Evolutionary conservation across 2,888 invertebrate species (phyloP).

Genomic region (Flexamia atlantica): DNA sequence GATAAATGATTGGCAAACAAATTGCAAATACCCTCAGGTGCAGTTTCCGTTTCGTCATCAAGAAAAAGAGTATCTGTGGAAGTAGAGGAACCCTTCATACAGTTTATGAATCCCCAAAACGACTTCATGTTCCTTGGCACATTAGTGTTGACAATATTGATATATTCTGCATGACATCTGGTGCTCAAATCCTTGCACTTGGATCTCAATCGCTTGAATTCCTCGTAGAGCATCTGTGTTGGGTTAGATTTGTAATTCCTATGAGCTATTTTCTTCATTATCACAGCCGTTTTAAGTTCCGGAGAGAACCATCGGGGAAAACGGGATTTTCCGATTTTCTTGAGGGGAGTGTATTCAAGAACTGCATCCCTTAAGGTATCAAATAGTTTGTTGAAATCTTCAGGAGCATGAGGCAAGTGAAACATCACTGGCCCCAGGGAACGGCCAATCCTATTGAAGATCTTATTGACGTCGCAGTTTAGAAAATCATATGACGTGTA

Average conservation of each 20-base stretch:
- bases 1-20: too few species aligned
- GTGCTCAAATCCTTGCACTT: conserved; percentile 11
- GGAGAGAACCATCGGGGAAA: conserved; percentile 38
- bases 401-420: not conserved
- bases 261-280: conserved; percentile 16
- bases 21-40: too few species aligned
- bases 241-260: conserved; percentile 6
- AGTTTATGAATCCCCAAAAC: conserved; percentile 33
- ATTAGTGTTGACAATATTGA: not conserved
- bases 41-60: too few species aligned
- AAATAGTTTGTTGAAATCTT: not conserved
- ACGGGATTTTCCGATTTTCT: conserved; percentile 8
- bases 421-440: not conserved
- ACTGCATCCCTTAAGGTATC: not conserved
- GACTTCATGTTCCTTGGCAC: conserved; percentile 14
- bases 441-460: conserved; percentile 2
- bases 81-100: conserved; percentile 11
- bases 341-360: conserved; percentile 20
- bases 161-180: conserved; percentile 4
- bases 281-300: not conserved
- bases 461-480: conserved; percentile 17
- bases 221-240: not conserved
- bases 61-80: too few species aligned
- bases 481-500: conserved; percentile 20
- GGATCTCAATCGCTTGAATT: not conserved